Evolutionary conservation across 2,113 vertebrate genomes (phyloP), one percentile per base, ranked within the genome.

Genomic region (Heterocephalus glaber): DNA sequence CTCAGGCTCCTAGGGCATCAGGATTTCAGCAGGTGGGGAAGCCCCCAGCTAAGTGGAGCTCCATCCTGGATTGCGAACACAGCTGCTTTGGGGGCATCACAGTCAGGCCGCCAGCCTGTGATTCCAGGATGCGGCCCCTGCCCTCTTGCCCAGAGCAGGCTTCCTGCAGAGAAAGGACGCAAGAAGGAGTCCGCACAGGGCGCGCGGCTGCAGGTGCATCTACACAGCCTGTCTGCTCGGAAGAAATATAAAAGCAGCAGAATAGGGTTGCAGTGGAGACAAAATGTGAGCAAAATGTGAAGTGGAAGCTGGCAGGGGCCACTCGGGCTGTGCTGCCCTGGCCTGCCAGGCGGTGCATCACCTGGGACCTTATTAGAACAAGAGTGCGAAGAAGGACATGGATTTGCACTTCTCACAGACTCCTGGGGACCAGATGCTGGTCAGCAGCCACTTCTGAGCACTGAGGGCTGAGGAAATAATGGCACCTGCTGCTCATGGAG

Each of bases 11-110:
- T 1, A 14, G 38, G 77, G n/a, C 20, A 10, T 28, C 3, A 28
- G 54, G 56, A 26, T 68, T 49, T 52, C 30, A 56, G 54, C 41
- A 38, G 13, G 30, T 54, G 61, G 26, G 54, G 68, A 68, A 11
- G 26, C 49, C 38, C 9, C 26, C 35, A 38, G 30, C 16, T 2
- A 70, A 10, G 26, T 11, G 13, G 28, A 26, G 22, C 54, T 52
- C 44, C 61, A 11, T 0, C 30, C 33, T 56, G 11, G 12, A 52
- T 14, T 0, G 1, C 49, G 38, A 14, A 0, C 0, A 1, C 4
- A 14, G 33, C 35, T 24, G 9, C 22, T 11, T 1, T 0, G 47
- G 63, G 35, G 38, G 41, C 47, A 74, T 12, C 8, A 1, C 35
- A 35, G 65, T 16, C 24, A 35, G 72, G 22, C 56, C 16, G 35